Evolutionary conservation across 2,797 vertebrate genomes (phyloP).

Genomic region (Xiphorhynchus erythropygius): DNA sequence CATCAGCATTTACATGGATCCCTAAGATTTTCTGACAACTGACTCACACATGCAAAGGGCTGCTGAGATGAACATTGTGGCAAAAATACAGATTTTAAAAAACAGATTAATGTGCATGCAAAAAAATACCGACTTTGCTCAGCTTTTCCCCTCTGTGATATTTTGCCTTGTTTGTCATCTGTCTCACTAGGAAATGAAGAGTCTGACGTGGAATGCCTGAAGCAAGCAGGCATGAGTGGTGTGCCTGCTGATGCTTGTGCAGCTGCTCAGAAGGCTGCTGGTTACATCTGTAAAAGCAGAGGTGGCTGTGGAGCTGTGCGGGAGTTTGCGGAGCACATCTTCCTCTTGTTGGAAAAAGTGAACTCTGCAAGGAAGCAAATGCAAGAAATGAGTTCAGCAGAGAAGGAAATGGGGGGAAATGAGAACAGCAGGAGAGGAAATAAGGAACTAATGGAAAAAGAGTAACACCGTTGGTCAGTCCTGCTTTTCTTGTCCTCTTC

Average conservation of each 20-base stretch:
- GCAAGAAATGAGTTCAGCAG: not conserved
- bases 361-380: constrained; percentile 76
- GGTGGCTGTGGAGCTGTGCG: constrained; percentile 84
- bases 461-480: rapidly evolving
- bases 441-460: not conserved
- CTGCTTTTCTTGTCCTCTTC: not conserved
- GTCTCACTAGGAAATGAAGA: constrained; percentile 80
- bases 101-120: rapidly evolving
- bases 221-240: constrained; percentile 82
- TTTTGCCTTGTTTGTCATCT: not conserved
- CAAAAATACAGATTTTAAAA: not conserved
- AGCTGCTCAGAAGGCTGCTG: constrained; percentile 79
- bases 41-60: not conserved
- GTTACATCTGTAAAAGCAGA: constrained; percentile 79
- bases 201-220: constrained; percentile 84
- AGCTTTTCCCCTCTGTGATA: not conserved
- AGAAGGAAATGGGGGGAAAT: not conserved
- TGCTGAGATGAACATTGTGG: not conserved
- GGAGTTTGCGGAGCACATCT: constrained; percentile 89
- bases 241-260: constrained; percentile 81
- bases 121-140: not conserved
- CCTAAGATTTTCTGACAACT: not conserved
- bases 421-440: constrained; percentile 1
- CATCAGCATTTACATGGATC: not conserved
- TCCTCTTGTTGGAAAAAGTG: constrained; percentile 81